These are phyloP conservation scores for Nomada goodeniana DNA, from an alignment of 2,888 invertebrate genomes.

Conservation along the genomic window DNA sequence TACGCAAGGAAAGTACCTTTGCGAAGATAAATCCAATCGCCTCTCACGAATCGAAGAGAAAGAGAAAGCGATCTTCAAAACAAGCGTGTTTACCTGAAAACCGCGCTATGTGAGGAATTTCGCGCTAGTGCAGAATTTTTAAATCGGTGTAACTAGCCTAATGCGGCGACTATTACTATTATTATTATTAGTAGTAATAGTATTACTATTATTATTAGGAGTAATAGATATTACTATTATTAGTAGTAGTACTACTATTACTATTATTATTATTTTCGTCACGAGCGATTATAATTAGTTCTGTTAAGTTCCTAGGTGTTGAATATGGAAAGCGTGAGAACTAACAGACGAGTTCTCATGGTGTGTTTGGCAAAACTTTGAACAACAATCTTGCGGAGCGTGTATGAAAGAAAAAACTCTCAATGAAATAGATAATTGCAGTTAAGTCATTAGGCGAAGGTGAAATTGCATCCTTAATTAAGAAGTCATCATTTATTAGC, in stretches of 20 bases:
- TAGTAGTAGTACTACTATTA: too few species aligned
- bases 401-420: neutral
- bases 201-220: too few species aligned
- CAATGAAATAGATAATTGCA: conserved; percentile 12
- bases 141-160: neutral
- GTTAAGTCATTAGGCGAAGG: conserved; percentile 15
- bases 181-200: too few species aligned
- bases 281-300: neutral
- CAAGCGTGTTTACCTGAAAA: conserved; percentile 40
- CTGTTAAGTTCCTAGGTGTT: conserved; percentile 1
- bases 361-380: conserved; percentile 21
- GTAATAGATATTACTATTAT: too few species aligned
- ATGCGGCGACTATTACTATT: too few species aligned
- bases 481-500: neutral
- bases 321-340: conserved; percentile 43
- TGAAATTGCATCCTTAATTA: conserved; percentile 27
- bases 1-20: conserved; percentile 56
- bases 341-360: conserved; percentile 2
- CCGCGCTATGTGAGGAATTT: neutral
- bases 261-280: too few species aligned
- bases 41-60: conserved; percentile 46
- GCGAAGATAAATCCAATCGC: conserved; percentile 47
- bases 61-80: conserved; percentile 54
- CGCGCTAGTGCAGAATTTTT: neutral
- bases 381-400: neutral